Conservation (phyloP, 2,888 invertebrate genomes). For the Caenorhabditis doughertyi region DNA sequence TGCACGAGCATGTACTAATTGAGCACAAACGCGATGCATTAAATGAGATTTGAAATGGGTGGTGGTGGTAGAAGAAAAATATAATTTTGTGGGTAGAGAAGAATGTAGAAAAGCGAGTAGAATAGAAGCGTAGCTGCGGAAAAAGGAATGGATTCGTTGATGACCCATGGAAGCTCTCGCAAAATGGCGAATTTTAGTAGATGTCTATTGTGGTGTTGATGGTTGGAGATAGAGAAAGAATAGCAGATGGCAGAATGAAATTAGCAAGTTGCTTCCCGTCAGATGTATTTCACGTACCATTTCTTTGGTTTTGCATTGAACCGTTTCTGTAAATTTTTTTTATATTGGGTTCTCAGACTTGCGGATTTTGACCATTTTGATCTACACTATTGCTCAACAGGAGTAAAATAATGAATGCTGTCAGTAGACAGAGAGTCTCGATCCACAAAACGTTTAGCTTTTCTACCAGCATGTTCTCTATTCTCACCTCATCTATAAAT, state of each 20-base stretch:
- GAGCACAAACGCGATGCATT: slow-evolving; percentile 47
- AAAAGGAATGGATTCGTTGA: slow-evolving; percentile 28
- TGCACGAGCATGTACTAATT: slow-evolving; percentile 52
- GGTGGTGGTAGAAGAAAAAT: neutral
- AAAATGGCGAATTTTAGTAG: slow-evolving; percentile 22
- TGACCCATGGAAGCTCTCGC: slow-evolving; percentile 42
- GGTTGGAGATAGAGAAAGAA: neutral
- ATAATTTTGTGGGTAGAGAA: neutral
- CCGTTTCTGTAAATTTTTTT: slow-evolving; percentile 65
- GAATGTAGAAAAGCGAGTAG: neutral
- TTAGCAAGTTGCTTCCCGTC: slow-evolving; percentile 10
- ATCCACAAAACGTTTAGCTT: no score
- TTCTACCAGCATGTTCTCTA: no score
- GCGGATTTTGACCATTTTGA: no score
- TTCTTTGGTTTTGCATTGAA: slow-evolving; percentile 74
- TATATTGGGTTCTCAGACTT: no score
- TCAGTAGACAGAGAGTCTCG: no score
- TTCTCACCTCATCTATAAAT: slow-evolving; percentile 76
- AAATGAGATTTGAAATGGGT: slow-evolving; percentile 40
- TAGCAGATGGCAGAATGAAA: slow-evolving; percentile 14
- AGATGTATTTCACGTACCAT: slow-evolving; percentile 74
- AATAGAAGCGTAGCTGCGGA: neutral
- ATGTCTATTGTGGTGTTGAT: slow-evolving; percentile 24
- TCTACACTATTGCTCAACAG: no score
- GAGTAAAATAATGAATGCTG: no score